Conservation (phyloP, 2,888 invertebrate genomes). For the Volucella zonaria region DNA sequence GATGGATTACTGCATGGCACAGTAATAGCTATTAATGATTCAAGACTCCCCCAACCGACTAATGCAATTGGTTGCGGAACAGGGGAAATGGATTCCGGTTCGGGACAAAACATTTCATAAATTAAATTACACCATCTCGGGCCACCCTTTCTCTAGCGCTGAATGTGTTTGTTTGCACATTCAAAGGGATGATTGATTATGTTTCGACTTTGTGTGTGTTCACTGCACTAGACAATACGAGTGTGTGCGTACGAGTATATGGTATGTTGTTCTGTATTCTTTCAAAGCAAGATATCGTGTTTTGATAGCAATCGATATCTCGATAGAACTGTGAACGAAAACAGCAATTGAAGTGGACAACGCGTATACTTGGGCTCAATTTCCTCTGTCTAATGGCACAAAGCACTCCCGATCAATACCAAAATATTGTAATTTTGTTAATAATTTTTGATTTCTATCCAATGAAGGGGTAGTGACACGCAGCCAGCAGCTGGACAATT, state of each 20-base stretch:
- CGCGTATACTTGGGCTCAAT: slow-evolving; percentile 2
- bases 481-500: not conserved
- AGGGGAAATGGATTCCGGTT: slow-evolving; percentile 8
- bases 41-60: not conserved
- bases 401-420: slow-evolving; percentile 28
- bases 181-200: slow-evolving; percentile 17
- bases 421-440: not conserved
- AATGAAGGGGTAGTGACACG: not conserved
- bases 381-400: slow-evolving; percentile 10
- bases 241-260: no score
- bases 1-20: not conserved
- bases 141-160: no score
- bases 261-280: no score
- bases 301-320: slow-evolving; percentile 9
- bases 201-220: not conserved
- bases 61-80: slow-evolving; percentile 8
- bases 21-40: slow-evolving; percentile 7
- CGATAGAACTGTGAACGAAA: not conserved
- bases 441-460: not conserved
- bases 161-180: not conserved
- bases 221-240: no score
- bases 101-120: not conserved
- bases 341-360: no score
- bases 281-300: not conserved
- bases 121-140: no score